phyloP scores from a whole-genome alignment of 2,797 vertebrate species.

The Arremon brunneinucha region DNA sequence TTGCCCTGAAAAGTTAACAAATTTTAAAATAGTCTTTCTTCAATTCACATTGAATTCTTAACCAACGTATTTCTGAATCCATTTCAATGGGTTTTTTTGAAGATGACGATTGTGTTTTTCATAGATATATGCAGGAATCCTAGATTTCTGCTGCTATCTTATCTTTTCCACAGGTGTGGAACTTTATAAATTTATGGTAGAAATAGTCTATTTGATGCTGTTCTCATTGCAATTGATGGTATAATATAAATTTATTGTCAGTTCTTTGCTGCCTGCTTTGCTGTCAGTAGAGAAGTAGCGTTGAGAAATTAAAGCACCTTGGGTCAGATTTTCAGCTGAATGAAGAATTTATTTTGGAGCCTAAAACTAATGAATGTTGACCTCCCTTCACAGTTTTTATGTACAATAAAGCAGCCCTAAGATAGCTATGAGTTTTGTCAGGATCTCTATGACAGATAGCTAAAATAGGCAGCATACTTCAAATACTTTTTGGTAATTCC shows the following conservation, averaged over 20 bases:
- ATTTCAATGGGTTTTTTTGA: not conserved
- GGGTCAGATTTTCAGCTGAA: not conserved
- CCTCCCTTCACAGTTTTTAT: not conserved
- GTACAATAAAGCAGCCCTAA: not conserved
- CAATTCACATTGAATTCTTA: not conserved
- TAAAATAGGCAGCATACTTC: not conserved
- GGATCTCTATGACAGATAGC: not conserved
- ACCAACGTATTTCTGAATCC: not conserved
- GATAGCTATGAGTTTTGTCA: not conserved
- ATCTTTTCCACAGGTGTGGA: not conserved
- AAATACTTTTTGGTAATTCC: not conserved
- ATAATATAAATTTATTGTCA: not conserved
- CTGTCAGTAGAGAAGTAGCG: not conserved
- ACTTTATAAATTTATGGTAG: not conserved
- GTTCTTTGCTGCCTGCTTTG: not conserved
- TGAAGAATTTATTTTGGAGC: not conserved
- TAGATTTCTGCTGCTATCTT: not conserved
- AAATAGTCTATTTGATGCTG: not conserved
- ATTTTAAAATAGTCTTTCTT: not conserved
- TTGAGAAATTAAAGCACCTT: not conserved
- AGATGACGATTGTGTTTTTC: rapidly evolving
- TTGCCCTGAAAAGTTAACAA: not conserved
- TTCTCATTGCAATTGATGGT: not conserved
- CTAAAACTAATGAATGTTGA: not conserved
- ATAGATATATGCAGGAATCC: not conserved